These are phyloP conservation scores for Pyrocoelia pectoralis DNA, from an alignment of 2,888 invertebrate species.

Conservation along the genomic window DNA sequence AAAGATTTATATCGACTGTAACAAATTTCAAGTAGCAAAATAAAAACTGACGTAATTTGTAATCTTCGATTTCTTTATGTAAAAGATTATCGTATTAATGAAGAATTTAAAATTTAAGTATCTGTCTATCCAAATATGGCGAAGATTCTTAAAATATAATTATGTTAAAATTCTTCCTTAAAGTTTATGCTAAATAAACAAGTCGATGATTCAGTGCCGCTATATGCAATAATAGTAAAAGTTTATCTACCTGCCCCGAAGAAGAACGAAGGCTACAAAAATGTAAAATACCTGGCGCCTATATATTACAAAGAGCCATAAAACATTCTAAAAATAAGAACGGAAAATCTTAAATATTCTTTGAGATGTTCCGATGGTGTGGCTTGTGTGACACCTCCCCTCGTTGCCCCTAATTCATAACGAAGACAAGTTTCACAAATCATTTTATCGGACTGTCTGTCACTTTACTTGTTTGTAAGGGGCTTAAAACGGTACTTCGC, in stretches of 20 bases:
- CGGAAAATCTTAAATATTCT: constrained; percentile 7
- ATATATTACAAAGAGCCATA: constrained; percentile 34
- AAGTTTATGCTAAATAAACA: constrained; percentile 12
- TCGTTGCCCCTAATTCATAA: constrained; percentile 17
- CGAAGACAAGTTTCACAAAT: constrained; percentile 31
- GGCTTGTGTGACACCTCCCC: background rate
- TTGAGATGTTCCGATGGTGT: constrained; percentile 15
- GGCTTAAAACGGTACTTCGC: constrained; percentile 16
- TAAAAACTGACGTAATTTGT: too few species aligned
- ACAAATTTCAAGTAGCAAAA: too few species aligned
- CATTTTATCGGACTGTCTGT: constrained; percentile 36
- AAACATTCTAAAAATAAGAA: constrained; percentile 30
- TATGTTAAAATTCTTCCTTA: background rate
- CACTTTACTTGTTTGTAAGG: background rate
- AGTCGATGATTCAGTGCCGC: constrained; percentile 7
- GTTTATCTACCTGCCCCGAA: constrained; percentile 3
- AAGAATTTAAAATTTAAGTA: too few species aligned
- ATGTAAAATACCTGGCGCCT: constrained; percentile 42
- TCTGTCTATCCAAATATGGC: too few species aligned
- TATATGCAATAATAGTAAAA: constrained; percentile 12
- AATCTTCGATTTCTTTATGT: too few species aligned
- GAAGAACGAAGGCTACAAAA: constrained; percentile 18
- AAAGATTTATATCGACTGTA: too few species aligned
- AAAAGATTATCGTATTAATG: too few species aligned
- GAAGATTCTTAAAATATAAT: too few species aligned